Conservation (phyloP, 2,888 invertebrate genomes). For the Rosalia funebris region DNA sequence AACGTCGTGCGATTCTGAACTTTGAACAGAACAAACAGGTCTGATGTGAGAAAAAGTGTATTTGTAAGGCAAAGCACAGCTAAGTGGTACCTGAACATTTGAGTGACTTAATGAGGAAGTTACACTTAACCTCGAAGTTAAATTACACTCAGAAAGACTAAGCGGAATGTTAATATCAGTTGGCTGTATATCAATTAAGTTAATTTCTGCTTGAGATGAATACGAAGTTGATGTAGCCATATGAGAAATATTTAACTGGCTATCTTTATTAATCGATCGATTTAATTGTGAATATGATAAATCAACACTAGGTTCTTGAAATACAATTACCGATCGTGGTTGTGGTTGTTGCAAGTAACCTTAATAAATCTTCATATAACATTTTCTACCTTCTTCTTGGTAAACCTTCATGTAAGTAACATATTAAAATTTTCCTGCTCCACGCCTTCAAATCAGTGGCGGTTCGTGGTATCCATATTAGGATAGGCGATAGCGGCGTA, state of each 20-base stretch:
- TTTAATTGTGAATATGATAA: not conserved
- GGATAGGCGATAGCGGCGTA: too few species aligned
- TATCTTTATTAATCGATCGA: not conserved
- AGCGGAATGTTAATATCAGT: not conserved
- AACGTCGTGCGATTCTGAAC: not conserved
- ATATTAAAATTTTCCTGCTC: too few species aligned
- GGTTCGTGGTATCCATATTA: too few species aligned
- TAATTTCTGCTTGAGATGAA: not conserved
- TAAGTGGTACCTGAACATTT: not conserved
- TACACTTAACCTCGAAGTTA: not conserved
- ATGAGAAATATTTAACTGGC: not conserved
- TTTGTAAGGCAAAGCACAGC: not conserved
- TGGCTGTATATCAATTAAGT: not conserved
- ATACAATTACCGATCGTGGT: not conserved
- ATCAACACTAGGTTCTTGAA: not conserved
- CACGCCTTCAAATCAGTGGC: too few species aligned
- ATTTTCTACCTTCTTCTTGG: too few species aligned
- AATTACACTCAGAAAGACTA: not conserved
- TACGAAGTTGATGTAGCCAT: not conserved
- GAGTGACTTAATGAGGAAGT: too few species aligned
- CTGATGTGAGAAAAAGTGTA: not conserved
- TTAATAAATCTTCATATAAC: not conserved
- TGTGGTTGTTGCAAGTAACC: not conserved
- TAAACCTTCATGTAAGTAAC: too few species aligned
- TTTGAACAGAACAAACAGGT: not conserved